phyloP scores from a whole-genome alignment of 1,140 invertebrate genomes.

The Steinernema feltiae region DNA sequence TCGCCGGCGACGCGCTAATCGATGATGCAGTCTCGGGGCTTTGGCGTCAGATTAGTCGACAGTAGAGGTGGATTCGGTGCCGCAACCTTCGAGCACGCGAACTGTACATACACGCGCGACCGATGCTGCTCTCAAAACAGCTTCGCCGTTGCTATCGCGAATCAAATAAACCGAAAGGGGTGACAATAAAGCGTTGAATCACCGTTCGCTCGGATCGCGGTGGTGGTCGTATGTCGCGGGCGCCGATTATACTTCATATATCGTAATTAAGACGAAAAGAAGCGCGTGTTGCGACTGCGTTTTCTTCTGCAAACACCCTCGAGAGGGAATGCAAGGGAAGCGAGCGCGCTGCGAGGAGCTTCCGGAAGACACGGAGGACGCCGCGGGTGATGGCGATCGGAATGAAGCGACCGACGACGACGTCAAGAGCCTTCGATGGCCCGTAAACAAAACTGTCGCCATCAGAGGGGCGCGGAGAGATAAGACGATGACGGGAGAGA shows the following conservation, averaged over 20 bases:
- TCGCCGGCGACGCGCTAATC: neutral
- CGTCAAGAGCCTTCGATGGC: no score
- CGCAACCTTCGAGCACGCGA: no score
- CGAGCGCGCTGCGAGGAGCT: no score
- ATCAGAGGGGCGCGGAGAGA: neutral
- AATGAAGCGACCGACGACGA: neutral
- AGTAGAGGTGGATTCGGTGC: no score
- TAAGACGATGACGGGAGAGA: neutral
- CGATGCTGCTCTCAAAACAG: neutral
- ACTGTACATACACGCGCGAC: no score
- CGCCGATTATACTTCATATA: neutral
- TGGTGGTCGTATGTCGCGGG: neutral
- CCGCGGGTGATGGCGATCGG: neutral
- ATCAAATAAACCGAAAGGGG: neutral
- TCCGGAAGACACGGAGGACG: neutral
- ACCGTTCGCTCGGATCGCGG: neutral
- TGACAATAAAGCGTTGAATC: conserved; percentile 4
- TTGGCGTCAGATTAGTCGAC: no score
- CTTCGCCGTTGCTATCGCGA: neutral
- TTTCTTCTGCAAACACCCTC: no score
- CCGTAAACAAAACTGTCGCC: conserved; percentile 3
- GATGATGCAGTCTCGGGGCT: neutral
- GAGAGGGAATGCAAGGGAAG: no score
- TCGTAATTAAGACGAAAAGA: neutral
- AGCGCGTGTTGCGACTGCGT: no score